Base-by-base conservation (phyloP, 2,888 invertebrate species). In the Agrypnus murinus region DNA sequence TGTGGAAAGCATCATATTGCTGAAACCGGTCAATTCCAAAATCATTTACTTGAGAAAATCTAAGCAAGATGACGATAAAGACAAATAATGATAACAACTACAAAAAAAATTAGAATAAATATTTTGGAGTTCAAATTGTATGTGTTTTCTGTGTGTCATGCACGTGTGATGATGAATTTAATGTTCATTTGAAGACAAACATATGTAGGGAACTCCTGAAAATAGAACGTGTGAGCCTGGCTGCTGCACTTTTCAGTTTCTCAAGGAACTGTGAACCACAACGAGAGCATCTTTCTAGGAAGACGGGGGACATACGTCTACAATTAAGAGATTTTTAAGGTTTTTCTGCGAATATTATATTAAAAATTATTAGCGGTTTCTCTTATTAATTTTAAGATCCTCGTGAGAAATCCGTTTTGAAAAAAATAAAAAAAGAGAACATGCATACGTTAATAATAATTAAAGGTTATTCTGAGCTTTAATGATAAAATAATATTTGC, bases 131-230 rank as follows among this genome's bases (percentile, higher is more conserved):
- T 48, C 12, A 65, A 43, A 25, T 25, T 25, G 5, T 25, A 5
- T 25, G 25, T 25, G 32, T 57, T 55, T 60, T 53, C 59, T 65
- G 40, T 53, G 62, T 68, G 68, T 63, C 64, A 66, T 62, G 70
- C 70, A 66, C 70, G 70, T 66, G 65, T 70, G 65, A 66, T 70
- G 70, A 70, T 66, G 64, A 65, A 55, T 70, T 70, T 70, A 70
- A 70, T 70, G 66, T 70, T 66, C 62, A 65, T 62, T 62, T 62
- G 70, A 66, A 70, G 70, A 70, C 70, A 66, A 66, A 65, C 70
- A 70, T 62, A 34, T 70, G 70, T 57, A 62, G 53, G n/a, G 45
- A 25, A 32, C 65, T 34, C 55, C 60, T 70, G 65, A 70, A 70
- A 70, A 70, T 70, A 66, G 70, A 70, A 66, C 70, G 70, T 70